Conservation (phyloP, 2,113 vertebrate genomes). For the Chloropsis cyanopogon region DNA sequence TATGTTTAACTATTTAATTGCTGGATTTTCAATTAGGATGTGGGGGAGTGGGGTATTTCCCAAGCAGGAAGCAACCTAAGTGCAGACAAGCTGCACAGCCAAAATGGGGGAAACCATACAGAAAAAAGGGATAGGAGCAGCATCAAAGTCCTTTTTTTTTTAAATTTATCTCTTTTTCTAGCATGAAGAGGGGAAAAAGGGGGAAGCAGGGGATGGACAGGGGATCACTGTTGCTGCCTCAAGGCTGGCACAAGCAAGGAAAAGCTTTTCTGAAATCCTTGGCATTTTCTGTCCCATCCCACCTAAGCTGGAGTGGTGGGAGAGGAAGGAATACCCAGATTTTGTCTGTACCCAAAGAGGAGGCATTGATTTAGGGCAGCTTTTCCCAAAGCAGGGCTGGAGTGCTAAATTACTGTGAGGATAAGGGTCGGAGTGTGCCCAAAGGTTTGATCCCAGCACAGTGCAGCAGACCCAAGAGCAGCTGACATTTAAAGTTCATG, state of each 20-base stretch:
- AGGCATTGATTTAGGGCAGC: not conserved
- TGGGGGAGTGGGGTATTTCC: not conserved
- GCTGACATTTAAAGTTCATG: slow-evolving; percentile 12
- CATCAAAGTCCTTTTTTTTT: not conserved
- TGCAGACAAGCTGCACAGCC: not conserved
- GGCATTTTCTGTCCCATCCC: not conserved
- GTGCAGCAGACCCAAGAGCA: not conserved
- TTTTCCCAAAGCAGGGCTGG: not conserved
- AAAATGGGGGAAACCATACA: accelerated
- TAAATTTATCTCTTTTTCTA: not conserved
- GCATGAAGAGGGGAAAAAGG: not conserved
- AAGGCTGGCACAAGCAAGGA: not conserved
- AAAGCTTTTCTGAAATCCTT: not conserved
- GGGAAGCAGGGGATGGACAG: not conserved
- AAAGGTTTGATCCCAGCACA: accelerated
- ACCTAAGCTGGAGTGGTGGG: not conserved
- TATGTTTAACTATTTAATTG: not conserved
- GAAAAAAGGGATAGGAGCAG: not conserved
- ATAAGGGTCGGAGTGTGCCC: not conserved
- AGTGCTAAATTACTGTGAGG: not conserved
- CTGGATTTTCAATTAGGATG: not conserved
- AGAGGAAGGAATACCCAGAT: not conserved
- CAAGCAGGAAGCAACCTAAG: not conserved
- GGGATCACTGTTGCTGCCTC: accelerated
- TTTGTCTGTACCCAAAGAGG: not conserved